phyloP scores from a whole-genome alignment of 2,888 invertebrate genomes.

The Phoenoteleia sp. region DNA sequence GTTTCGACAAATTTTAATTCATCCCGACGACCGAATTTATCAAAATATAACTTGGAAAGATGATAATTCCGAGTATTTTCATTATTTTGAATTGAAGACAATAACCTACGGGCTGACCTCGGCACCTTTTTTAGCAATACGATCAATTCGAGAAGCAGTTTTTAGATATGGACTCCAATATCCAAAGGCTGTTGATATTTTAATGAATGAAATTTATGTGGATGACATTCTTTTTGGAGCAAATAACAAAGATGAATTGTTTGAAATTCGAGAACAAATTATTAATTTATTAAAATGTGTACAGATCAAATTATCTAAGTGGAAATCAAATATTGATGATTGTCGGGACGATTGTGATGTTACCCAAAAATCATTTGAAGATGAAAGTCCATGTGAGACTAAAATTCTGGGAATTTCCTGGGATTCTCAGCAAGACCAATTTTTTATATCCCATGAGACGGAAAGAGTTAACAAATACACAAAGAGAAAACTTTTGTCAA shows the following conservation, averaged over 20 bases:
- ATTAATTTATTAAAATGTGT: neutral
- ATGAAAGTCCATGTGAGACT: neutral
- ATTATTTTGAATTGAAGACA: too few relatives aligned
- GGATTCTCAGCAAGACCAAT: neutral
- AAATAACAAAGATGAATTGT: neutral
- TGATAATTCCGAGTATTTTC: too few relatives aligned
- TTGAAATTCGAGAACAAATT: neutral
- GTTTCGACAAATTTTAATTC: too few relatives aligned
- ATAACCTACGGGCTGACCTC: too few relatives aligned
- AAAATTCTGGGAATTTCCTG: neutral
- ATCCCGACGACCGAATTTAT: too few relatives aligned
- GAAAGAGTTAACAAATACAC: neutral
- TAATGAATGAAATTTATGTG: too few relatives aligned
- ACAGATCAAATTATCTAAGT: neutral
- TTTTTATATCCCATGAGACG: neutral
- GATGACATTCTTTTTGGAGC: too few relatives aligned
- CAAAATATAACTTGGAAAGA: too few relatives aligned
- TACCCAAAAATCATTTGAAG: neutral
- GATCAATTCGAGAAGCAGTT: too few relatives aligned
- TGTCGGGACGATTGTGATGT: neutral
- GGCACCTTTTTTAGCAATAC: too few relatives aligned
- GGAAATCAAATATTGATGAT: neutral
- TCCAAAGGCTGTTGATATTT: too few relatives aligned
- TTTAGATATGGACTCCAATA: too few relatives aligned
- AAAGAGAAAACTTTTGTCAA: neutral